Conservation (phyloP, 2,113 vertebrate species). For the Verasper variegatus region DNA sequence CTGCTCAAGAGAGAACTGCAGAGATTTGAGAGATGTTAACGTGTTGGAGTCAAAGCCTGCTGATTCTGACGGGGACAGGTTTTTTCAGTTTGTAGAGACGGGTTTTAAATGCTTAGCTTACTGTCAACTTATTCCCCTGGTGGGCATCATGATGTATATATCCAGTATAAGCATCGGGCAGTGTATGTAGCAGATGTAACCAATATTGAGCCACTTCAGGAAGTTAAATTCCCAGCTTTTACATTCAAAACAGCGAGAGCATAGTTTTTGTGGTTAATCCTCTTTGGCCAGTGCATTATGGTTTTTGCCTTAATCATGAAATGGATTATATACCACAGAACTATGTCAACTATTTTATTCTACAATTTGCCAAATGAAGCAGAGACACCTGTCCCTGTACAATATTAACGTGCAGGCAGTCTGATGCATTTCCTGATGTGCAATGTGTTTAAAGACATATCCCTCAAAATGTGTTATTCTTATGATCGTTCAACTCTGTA, state of each 20-base stretch:
- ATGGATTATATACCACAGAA: conserved; percentile 69
- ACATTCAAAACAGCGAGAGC: conserved; percentile 55
- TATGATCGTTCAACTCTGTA: conserved; percentile 79
- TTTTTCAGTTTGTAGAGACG: conserved; percentile 33
- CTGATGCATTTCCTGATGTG: conserved; percentile 80
- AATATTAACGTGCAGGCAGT: conserved; percentile 78
- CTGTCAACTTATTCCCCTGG: conserved; percentile 63
- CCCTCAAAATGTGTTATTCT: conserved; percentile 80
- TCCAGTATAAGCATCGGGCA: conserved; percentile 64
- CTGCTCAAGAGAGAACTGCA: conserved; percentile 24
- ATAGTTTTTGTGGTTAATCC: conserved; percentile 58
- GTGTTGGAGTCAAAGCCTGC: conserved; percentile 6
- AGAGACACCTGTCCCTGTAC: conserved; percentile 77
- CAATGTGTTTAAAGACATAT: conserved; percentile 75
- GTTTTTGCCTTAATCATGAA: conserved; percentile 77
- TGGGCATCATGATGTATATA: conserved; percentile 69
- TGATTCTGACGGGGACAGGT: conserved; percentile 9
- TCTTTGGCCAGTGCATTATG: conserved; percentile 75
- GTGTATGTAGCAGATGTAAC: conserved; percentile 78
- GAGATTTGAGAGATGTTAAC: not conserved
- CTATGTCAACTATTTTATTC: conserved; percentile 80
- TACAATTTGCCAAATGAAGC: conserved; percentile 78
- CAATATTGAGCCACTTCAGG: conserved; percentile 69
- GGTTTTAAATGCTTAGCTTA: conserved; percentile 62
- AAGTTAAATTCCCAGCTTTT: conserved; percentile 64